These are phyloP conservation scores for Drosophila orena DNA, from an alignment of 1,140 invertebrate species.

Conservation along the genomic window DNA sequence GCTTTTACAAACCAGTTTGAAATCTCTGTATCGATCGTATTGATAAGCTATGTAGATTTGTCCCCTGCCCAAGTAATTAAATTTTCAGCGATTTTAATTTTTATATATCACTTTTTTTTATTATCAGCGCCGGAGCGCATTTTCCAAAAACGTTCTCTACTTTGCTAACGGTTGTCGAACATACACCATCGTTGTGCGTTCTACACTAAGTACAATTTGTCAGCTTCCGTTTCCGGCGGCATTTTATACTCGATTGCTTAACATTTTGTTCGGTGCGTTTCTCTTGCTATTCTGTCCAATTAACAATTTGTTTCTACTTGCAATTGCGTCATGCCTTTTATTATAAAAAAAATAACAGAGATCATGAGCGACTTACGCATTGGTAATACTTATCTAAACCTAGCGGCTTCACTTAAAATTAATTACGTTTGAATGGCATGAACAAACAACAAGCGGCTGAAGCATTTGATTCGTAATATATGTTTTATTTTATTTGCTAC, in stretches of 20 bases:
- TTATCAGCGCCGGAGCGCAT: constrained; percentile 40
- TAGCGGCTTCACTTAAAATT: constrained; percentile 42
- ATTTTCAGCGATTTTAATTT: background rate
- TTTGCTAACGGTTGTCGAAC: constrained; percentile 61
- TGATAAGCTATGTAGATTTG: too few relatives aligned
- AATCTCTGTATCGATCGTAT: background rate
- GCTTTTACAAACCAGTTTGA: background rate
- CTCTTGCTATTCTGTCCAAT: constrained; percentile 45
- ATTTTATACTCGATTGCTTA: constrained; percentile 57
- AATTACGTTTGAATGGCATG: constrained; percentile 51
- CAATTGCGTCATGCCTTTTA: constrained; percentile 26
- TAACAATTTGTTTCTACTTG: constrained; percentile 43
- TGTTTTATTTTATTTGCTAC: constrained; percentile 59
- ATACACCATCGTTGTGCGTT: constrained; percentile 20
- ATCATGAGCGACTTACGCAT: constrained; percentile 40
- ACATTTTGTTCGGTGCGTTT: constrained; percentile 56
- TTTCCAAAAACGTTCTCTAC: constrained; percentile 77
- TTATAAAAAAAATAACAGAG: constrained; percentile 59
- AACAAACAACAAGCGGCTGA: constrained; percentile 75
- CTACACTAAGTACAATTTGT: constrained; percentile 53
- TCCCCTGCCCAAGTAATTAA: background rate
- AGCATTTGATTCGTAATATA: constrained; percentile 59
- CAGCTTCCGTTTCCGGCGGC: constrained; percentile 39
- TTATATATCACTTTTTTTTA: constrained; percentile 75
- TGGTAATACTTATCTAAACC: constrained; percentile 55